Evolutionary conservation across 2,113 vertebrate species (phyloP), one percentile per base, ranked within the genome.

Genomic region (Turnix velox): DNA sequence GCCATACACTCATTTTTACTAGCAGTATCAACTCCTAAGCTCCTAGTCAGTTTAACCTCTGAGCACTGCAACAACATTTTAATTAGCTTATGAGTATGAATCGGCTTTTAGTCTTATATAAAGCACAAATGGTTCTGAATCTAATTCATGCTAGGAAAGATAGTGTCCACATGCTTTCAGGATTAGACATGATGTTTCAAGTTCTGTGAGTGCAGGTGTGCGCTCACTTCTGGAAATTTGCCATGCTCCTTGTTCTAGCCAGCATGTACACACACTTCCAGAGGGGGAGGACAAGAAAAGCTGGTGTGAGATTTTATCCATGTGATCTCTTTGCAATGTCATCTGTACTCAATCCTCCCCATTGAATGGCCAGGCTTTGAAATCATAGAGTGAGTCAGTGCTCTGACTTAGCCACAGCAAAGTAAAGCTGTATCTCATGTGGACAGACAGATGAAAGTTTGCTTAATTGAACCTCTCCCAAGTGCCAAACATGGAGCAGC

Each of bases 1-100:
- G 58, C 84, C 69, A 93, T 95, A 66, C 74, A 42, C 73, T 96
- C 72, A 57, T 96, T 96, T 92, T 90, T 96, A 96, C 79, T 82
- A 14, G 71, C 24, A 90, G 74, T 88, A 89, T 77, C 78, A 48
- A 69, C 79, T 96, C 94, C 76, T 92, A 79, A 84, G 67, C 76
- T 96, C 73, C 76, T 87, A 93, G 33, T 30, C 68, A 89, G 7
- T 28, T 84, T 96, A 96, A 97, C 93, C 84, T 87, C 66, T 59
- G 81, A 96, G 84, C 59, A 78, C 73, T 42, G 86, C 88, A 74
- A 86, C 79, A 94, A 84, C 55, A 57, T 94, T 96, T 95, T 96
- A 96, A 95, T 96, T 95, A 95, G 82, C 43, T 94, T 97, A 88
- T 45, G 62, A 93, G 66, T 92, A 87, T 23, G 84, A 72, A 79